Evolutionary conservation across 1,140 invertebrate species (phyloP).

Genomic region (Drosophila aff.): DNA sequence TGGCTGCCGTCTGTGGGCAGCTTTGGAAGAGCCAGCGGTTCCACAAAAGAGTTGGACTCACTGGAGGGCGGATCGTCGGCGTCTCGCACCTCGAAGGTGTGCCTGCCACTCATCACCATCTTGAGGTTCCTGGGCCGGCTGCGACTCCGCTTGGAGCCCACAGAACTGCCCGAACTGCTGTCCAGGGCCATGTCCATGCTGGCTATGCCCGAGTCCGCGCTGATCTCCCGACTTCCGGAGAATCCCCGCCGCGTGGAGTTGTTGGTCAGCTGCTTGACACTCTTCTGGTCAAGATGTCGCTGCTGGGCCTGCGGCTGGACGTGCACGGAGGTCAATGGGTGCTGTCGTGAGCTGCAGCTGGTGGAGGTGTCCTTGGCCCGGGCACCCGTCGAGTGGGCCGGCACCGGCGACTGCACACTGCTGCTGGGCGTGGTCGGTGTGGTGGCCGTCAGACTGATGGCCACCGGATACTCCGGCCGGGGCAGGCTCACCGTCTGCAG

Average conservation of each 20-base stretch:
- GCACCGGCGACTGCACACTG: constrained; percentile 68
- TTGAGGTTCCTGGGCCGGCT: constrained; percentile 86
- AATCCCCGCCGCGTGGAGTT: constrained; percentile 86
- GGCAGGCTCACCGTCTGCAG: constrained; percentile 90
- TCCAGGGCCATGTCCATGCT: constrained; percentile 86
- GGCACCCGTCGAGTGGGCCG: constrained; percentile 48
- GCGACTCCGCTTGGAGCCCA: constrained; percentile 71
- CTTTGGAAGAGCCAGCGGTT: constrained; percentile 87
- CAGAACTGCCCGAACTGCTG: constrained; percentile 74
- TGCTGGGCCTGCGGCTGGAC: constrained; percentile 49
- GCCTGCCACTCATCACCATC: constrained; percentile 87
- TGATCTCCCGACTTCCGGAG: constrained; percentile 86
- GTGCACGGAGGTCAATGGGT: constrained; percentile 73
- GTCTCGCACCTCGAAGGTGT: constrained; percentile 88
- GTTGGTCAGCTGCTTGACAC: constrained; percentile 90
- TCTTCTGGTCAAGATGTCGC: constrained; percentile 87
- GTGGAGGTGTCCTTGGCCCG: constrained; percentile 59
- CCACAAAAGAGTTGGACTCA: constrained; percentile 87
- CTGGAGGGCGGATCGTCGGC: constrained; percentile 87
- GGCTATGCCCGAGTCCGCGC: constrained; percentile 88
- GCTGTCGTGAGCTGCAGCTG: constrained; percentile 16
- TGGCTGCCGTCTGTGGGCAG: constrained; percentile 87
- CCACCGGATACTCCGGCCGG: constrained; percentile 89
- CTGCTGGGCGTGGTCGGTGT: constrained; percentile 77
- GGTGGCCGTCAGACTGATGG: constrained; percentile 81